phyloP scores from a whole-genome alignment of 2,113 vertebrate genomes.

The Corvus cornix region DNA sequence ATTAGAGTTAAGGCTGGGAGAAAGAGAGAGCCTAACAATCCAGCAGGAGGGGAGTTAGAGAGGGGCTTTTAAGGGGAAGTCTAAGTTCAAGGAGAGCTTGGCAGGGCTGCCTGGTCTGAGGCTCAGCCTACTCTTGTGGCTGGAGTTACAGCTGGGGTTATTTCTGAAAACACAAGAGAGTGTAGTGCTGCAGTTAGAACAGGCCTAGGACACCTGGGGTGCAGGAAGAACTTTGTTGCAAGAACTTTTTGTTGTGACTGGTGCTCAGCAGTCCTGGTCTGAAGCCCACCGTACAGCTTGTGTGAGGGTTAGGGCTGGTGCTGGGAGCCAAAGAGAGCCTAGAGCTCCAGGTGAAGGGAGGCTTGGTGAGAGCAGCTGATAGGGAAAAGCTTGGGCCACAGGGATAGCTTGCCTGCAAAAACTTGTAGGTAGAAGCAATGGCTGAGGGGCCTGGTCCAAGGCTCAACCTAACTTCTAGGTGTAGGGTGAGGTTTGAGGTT shows the following conservation, averaged over 20 bases:
- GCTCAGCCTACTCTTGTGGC: not conserved
- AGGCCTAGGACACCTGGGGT: not conserved
- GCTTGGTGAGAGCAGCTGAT: not conserved
- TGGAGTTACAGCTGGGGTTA: not conserved
- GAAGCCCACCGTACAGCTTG: not conserved
- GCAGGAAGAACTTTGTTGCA: not conserved
- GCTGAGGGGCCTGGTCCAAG: not conserved
- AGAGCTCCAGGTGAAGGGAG: not conserved
- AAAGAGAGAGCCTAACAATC: not conserved
- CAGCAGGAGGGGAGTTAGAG: not conserved
- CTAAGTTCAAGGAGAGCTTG: not conserved
- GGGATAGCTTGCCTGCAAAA: not conserved
- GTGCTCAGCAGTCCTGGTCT: not conserved
- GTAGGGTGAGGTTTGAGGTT: not conserved
- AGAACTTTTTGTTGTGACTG: not conserved
- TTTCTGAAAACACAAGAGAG: not conserved
- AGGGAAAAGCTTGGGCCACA: not conserved
- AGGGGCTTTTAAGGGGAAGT: not conserved
- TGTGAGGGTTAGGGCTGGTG: not conserved
- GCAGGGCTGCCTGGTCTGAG: not conserved
- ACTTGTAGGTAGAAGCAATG: not conserved
- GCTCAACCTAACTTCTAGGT: not conserved
- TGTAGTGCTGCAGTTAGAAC: not conserved
- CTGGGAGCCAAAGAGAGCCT: not conserved
- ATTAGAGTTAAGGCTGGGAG: not conserved